phyloP scores from a whole-genome alignment of 2,797 vertebrate genomes.

The Gymnocypris eckloni region DNA sequence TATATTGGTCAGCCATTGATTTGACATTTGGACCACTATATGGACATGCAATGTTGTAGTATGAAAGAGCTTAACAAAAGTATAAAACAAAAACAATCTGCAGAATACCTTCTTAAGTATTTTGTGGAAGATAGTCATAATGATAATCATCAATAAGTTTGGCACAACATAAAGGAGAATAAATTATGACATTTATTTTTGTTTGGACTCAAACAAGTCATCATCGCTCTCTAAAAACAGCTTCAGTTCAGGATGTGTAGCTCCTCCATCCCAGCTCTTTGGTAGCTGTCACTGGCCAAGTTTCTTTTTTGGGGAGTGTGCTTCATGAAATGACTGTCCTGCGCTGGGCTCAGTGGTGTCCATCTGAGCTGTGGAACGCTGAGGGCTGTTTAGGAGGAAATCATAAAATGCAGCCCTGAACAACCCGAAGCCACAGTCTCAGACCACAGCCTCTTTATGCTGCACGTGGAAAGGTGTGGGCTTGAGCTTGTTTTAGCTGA shows the following conservation, averaged over 20 bases:
- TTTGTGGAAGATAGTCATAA: too few relatives aligned
- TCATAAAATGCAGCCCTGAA: constrained; percentile 32
- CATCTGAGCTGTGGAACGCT: constrained; percentile 8
- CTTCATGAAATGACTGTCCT: constrained; percentile 33
- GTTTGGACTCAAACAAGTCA: background rate
- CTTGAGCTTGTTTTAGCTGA: constrained; percentile 56
- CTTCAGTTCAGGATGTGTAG: background rate
- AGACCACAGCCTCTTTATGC: constrained; percentile 53
- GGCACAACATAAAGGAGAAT: background rate
- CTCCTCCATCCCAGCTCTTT: constrained; percentile 16
- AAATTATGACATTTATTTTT: background rate
- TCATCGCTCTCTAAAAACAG: constrained; percentile 6
- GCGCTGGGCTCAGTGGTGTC: constrained; percentile 9
- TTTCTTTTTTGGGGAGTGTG: background rate
- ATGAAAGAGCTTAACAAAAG: too few relatives aligned
- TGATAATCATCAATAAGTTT: background rate
- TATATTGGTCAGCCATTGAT: too few relatives aligned
- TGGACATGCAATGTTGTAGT: too few relatives aligned
- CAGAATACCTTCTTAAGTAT: too few relatives aligned
- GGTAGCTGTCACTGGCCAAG: background rate
- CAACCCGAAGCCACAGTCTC: constrained; percentile 39
- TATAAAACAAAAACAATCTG: too few relatives aligned
- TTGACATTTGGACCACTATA: too few relatives aligned
- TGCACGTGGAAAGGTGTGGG: constrained; percentile 46
- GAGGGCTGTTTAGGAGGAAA: constrained; percentile 37